Evolutionary conservation across 2,113 vertebrate species (phyloP).

Genomic region (Chaetura pelagica): DNA sequence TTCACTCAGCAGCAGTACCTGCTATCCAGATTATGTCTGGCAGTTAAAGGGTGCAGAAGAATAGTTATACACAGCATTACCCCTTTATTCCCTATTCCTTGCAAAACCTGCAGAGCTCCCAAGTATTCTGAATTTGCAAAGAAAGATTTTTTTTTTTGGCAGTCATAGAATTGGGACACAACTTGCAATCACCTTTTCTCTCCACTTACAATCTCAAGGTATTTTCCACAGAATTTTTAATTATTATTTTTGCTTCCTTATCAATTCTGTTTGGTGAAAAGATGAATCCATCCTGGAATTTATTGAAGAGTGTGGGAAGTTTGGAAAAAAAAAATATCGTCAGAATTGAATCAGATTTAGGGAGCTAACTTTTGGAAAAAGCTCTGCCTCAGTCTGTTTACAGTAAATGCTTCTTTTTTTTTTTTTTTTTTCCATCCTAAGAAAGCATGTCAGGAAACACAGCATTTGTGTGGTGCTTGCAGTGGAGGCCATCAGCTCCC

Average conservation of each 20-base stretch:
- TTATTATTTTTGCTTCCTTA: neutral
- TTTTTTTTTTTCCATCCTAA: neutral
- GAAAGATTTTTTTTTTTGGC: neutral
- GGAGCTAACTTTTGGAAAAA: neutral
- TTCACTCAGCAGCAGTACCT: neutral
- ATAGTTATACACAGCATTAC: neutral
- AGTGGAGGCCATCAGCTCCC: neutral
- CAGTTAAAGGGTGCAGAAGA: slow-evolving; percentile 19
- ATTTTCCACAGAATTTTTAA: neutral
- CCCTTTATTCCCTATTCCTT: neutral
- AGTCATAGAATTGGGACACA: neutral
- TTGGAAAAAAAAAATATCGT: neutral
- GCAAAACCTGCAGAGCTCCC: neutral
- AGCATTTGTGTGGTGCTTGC: neutral
- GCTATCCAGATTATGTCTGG: neutral
- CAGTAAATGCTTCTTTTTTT: too few relatives aligned
- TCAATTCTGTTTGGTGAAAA: neutral
- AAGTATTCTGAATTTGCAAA: neutral
- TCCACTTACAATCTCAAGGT: neutral
- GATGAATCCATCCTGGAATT: neutral
- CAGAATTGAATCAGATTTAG: neutral
- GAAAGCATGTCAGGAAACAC: neutral
- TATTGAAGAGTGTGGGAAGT: neutral
- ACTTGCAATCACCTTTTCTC: neutral
- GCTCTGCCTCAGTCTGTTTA: neutral